Base-by-base conservation (phyloP, 2,888 invertebrate species). In the Trichogramma dendrolimi region DNA sequence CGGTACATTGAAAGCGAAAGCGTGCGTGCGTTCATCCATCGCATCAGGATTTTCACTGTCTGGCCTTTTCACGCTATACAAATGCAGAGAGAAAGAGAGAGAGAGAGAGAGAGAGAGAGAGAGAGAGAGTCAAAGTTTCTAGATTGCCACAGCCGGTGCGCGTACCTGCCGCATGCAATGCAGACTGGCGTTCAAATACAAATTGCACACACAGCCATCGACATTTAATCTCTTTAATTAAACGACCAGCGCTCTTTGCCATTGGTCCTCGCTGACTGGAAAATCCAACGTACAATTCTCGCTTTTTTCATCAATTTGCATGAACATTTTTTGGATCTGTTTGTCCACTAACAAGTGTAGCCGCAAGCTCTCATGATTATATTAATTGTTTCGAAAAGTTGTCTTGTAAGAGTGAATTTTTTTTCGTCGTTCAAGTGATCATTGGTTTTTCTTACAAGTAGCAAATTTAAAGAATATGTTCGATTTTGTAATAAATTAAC, bases 61-160 rank as follows among this genome's bases (percentile, higher is more conserved):
- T 62, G 64, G 59, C 47, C 58, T 66, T 64, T 66, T 64, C 60
- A 47, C 63, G 54, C 60, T 11, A 14, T 41, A 8, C 38, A 40
- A 49, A 6, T 27, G 7, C 4, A 27, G 61, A 61, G n/a, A n/a
- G n/a, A n/a, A n/a, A n/a, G 61, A 66, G 61, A 59, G 60, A 46
- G 14, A 47, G 10, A 47, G 49, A 38, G 8, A 7, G 54, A 44
- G 40, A 27, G 8, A 14, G 38, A 48, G 53, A 57, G 50, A 58
- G 41, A n/a, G 49, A 38, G 48, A 47, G 7, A 39, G 27, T 27
- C 27, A 27, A 27, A 27, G 62, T 56, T 62, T 57, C 60, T 63
- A 61, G 63, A 61, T 62, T 63, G 63, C 63, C 62, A 62, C 63
- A 63, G 57, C 59, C 58, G 64, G 63, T 64, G 66, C 64, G 46